Percentiles rank a stretch among this genome's conserved stretches.
Evolutionary conservation across 2,797 vertebrate genomes (phyloP).

Genomic region (Podargus strigoides): DNA sequence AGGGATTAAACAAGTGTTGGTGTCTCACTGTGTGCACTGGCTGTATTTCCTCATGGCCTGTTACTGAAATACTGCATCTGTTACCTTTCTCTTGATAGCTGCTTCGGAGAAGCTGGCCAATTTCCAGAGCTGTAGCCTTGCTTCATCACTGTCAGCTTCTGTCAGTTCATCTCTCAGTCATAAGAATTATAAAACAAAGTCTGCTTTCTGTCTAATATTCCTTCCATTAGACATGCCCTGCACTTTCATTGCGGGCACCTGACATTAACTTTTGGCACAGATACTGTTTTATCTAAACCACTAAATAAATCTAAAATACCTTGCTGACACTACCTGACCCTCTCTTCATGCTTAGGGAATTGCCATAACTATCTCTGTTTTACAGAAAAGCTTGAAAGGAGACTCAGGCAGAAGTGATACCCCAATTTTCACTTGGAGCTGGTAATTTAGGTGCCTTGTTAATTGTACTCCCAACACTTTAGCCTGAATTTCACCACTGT

Average conservation of each 20-base stretch:
- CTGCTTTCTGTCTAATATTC: conserved; percentile 2
- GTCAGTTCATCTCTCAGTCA: conserved; percentile 11
- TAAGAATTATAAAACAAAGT: conserved; percentile 26
- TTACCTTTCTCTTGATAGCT: conserved; percentile 9
- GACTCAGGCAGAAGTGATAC: neutral
- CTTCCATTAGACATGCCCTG: conserved; percentile 24
- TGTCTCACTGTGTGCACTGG: neutral
- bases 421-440: fast-evolving
- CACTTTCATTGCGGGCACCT: neutral
- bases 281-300: neutral
- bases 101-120: neutral
- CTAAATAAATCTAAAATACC: neutral
- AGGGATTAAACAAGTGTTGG: neutral
- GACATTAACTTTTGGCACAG: conserved; percentile 13
- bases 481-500: neutral
- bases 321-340: neutral
- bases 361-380: conserved; percentile 4
- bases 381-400: conserved; percentile 22
- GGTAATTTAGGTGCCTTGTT: neutral
- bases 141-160: conserved; percentile 40
- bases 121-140: conserved; percentile 17
- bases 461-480: neutral
- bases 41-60: neutral
- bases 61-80: neutral
- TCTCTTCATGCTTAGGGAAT: neutral